Conservation (phyloP, 2,888 invertebrate species). For the Agrotis exclamationis region DNA sequence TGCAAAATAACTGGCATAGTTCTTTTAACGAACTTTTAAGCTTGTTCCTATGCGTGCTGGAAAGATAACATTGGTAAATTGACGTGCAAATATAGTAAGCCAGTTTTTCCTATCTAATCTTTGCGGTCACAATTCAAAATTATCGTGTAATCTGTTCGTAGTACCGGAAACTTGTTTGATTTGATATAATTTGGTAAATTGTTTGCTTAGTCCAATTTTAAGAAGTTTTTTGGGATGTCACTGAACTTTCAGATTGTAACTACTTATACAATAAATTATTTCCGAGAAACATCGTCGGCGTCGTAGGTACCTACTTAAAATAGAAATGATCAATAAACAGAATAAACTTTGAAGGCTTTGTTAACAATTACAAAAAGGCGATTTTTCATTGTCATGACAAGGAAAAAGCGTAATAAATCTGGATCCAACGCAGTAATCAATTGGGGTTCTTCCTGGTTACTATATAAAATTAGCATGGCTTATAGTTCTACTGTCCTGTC, state of each 20-base stretch:
- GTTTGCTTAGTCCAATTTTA: slow-evolving; percentile 15
- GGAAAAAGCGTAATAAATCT: slow-evolving; percentile 31
- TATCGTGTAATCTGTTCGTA: slow-evolving; percentile 32
- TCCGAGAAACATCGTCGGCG: not conserved
- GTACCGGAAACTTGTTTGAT: slow-evolving; percentile 21
- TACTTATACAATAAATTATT: not conserved
- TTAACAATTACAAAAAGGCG: not conserved
- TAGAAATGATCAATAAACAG: not conserved
- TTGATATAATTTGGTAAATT: slow-evolving; percentile 27
- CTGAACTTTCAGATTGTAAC: not conserved
- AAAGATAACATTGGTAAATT: slow-evolving; percentile 5
- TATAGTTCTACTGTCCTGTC: slow-evolving; percentile 46
- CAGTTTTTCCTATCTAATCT: slow-evolving; percentile 34
- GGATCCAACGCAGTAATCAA: slow-evolving; percentile 19
- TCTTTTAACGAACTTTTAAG: not conserved
- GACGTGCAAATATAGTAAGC: not conserved
- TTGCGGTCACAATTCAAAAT: slow-evolving; percentile 20
- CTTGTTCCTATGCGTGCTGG: not conserved
- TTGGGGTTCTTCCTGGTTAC: slow-evolving; percentile 14
- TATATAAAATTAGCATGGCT: slow-evolving; percentile 34
- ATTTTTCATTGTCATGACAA: slow-evolving; percentile 7
- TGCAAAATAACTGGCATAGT: too few relatives aligned
- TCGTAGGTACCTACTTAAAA: too few relatives aligned
- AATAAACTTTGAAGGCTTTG: not conserved
- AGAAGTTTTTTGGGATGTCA: slow-evolving; percentile 8